Evolutionary conservation across 1,140 invertebrate genomes (phyloP).

Genomic region (Papilio machaon): DNA sequence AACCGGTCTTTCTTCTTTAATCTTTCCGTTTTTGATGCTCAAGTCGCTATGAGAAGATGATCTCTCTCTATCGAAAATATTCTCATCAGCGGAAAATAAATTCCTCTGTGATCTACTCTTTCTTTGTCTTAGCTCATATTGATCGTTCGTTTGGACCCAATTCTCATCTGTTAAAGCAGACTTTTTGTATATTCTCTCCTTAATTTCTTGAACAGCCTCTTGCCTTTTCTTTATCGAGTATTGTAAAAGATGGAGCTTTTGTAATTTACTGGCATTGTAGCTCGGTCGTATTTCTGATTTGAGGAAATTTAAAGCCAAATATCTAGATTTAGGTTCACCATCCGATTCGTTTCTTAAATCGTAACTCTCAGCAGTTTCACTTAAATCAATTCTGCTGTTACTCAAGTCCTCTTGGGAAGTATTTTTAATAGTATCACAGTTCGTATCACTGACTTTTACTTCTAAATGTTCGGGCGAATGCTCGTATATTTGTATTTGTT

Average conservation of each 20-base stretch:
- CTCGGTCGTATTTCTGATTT: constrained; percentile 86
- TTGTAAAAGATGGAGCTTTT: constrained; percentile 76
- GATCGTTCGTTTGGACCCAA: constrained; percentile 49
- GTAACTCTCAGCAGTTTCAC: constrained; percentile 79
- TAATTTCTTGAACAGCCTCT: constrained; percentile 77
- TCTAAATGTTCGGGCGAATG: constrained; percentile 77
- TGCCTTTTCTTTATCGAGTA: constrained; percentile 79
- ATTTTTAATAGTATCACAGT: constrained; percentile 62
- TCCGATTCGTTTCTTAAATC: constrained; percentile 72
- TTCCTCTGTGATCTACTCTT: constrained; percentile 69
- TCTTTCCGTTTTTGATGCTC: constrained; percentile 62
- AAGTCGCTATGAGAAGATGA: constrained; percentile 62
- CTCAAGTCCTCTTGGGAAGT: constrained; percentile 70
- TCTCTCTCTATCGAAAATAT: constrained; percentile 52
- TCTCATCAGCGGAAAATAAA: constrained; percentile 67
- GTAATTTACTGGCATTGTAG: constrained; percentile 89
- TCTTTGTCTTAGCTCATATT: constrained; percentile 54
- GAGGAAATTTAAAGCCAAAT: constrained; percentile 75
- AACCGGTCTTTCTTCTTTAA: constrained; percentile 60
- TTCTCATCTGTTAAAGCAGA: constrained; percentile 69
- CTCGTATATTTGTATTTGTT: constrained; percentile 75
- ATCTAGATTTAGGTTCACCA: constrained; percentile 70
- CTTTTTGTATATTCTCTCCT: constrained; percentile 77
- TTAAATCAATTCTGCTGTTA: constrained; percentile 74
- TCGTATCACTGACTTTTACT: constrained; percentile 67